Conservation (phyloP, 1,140 invertebrate species). For the Caenorhabditis remanei region DNA sequence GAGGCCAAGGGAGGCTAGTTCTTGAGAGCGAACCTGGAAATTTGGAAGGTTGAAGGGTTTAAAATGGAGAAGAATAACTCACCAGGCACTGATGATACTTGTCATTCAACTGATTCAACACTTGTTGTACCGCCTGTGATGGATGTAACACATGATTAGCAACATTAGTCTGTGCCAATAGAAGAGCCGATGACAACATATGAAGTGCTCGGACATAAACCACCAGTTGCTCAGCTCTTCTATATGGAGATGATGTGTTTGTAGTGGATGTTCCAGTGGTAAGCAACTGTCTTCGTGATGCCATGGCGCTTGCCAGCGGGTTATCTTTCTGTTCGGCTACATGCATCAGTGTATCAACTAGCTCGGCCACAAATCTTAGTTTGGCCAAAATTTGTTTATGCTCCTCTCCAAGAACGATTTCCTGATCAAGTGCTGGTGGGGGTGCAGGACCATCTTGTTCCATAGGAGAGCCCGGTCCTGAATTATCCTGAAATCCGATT, state of each 20-base stretch:
- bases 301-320: slow-evolving; percentile 79
- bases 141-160: slow-evolving; percentile 87
- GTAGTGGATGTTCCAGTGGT: slow-evolving; percentile 14
- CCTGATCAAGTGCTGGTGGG: slow-evolving; percentile 87
- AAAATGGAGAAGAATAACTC: slow-evolving; percentile 37
- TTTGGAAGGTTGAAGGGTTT: neutral
- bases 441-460: slow-evolving; percentile 59
- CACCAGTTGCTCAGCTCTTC: slow-evolving; percentile 90
- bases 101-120: slow-evolving; percentile 77
- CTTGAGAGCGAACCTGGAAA: slow-evolving; percentile 76
- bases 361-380: slow-evolving; percentile 89
- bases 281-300: neutral
- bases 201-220: slow-evolving; percentile 90
- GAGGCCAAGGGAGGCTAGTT: slow-evolving; percentile 76
- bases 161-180: slow-evolving; percentile 89
- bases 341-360: slow-evolving; percentile 91
- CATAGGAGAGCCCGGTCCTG: slow-evolving; percentile 15
- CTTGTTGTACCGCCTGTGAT: slow-evolving; percentile 89
- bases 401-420: slow-evolving; percentile 91
- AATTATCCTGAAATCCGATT: neutral
- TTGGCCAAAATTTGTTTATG: slow-evolving; percentile 91
- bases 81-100: slow-evolving; percentile 77
- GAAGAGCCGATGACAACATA: slow-evolving; percentile 90
- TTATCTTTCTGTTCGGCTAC: slow-evolving; percentile 84
- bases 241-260: slow-evolving; percentile 76